Conservation (phyloP, 1,140 invertebrate species). For the Hesperophylax magnus region DNA sequence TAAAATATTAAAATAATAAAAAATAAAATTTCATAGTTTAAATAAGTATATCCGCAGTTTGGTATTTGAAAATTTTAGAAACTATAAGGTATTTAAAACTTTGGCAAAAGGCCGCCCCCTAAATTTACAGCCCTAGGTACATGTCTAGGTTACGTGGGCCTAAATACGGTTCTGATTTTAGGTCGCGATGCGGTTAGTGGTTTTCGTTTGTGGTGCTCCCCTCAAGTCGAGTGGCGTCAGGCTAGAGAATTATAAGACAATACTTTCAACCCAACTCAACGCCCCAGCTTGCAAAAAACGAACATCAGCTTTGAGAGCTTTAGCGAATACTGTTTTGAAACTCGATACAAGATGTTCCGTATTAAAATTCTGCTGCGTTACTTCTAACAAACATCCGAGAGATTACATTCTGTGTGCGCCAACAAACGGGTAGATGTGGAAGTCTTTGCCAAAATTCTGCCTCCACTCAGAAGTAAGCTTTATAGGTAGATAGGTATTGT, state of each 20-base stretch:
- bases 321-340: not conserved
- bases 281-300: not conserved
- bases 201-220: constrained; percentile 7
- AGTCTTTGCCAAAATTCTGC: constrained; percentile 11
- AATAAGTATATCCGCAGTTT: no score
- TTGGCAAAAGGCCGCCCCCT: not conserved
- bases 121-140: no score
- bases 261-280: constrained; percentile 3
- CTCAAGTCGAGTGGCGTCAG: not conserved
- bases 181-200: constrained; percentile 28
- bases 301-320: not conserved
- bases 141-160: not conserved
- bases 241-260: constrained; percentile 9
- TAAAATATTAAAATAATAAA: no score
- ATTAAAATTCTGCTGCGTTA: constrained; percentile 2
- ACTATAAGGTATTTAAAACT: not conserved
- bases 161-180: not conserved
- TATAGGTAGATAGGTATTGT: no score
- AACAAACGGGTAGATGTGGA: not conserved
- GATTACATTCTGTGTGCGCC: not conserved
- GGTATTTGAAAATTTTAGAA: no score
- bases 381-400: not conserved
- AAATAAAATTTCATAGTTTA: no score
- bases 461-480: no score
- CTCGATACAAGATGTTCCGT: not conserved